phyloP scores from a whole-genome alignment of 2,113 vertebrate species.

The Microtus pennsylvanicus region DNA sequence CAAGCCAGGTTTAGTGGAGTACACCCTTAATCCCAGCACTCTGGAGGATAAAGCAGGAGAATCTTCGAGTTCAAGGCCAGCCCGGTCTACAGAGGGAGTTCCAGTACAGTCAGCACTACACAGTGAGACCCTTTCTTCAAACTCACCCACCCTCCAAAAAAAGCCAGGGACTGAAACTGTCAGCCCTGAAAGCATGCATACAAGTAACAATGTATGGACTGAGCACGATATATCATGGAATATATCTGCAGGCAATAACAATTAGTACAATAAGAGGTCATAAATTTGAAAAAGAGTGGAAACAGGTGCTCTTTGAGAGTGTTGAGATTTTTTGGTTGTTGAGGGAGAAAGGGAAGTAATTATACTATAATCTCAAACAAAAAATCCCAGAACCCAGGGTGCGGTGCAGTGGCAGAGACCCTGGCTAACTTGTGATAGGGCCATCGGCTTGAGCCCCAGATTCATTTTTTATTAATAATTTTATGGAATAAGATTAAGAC shows the following conservation, averaged over 20 bases:
- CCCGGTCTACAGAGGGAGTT: neutral
- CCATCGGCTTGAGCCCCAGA: neutral
- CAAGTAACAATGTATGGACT: neutral
- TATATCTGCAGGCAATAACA: too few relatives aligned
- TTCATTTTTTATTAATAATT: neutral
- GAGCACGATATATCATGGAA: neutral
- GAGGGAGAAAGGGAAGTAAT: neutral
- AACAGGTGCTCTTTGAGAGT: neutral
- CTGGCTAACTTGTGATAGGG: neutral
- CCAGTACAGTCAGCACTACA: neutral
- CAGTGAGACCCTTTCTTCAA: neutral
- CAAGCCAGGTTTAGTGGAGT: neutral
- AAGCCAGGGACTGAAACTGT: neutral
- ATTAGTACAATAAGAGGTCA: neutral
- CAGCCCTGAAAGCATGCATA: neutral
- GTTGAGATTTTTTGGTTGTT: neutral
- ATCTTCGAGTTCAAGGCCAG: neutral
- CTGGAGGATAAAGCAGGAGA: neutral
- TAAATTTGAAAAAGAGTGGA: neutral
- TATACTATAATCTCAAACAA: neutral
- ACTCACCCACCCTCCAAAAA: neutral
- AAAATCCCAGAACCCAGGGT: neutral
- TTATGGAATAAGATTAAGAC: neutral
- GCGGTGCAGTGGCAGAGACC: neutral
- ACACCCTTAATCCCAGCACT: neutral